phyloP scores from a whole-genome alignment of 2,797 vertebrate species.

The Oreochromis grahami region DNA sequence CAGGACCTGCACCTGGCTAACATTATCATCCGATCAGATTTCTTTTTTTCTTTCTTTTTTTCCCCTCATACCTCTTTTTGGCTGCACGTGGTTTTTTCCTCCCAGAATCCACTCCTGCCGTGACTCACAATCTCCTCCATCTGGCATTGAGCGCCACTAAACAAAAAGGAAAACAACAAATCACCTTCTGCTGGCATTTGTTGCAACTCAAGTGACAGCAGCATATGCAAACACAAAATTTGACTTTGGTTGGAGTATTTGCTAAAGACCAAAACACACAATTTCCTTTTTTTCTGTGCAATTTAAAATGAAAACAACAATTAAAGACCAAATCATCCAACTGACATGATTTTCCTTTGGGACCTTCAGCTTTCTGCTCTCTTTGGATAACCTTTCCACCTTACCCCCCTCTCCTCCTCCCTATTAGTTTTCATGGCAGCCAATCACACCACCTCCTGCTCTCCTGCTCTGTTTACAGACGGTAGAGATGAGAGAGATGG shows the following conservation, averaged over 20 bases:
- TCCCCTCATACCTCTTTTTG: neutral
- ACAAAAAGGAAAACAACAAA: neutral
- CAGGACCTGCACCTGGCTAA: neutral
- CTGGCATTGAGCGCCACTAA: neutral
- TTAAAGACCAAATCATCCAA: constrained; percentile 13
- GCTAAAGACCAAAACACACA: neutral
- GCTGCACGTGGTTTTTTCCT: neutral
- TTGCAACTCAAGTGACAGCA: neutral
- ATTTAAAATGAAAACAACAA: neutral
- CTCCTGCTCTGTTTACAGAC: constrained; percentile 86
- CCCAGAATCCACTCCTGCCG: neutral
- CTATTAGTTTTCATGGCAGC: constrained; percentile 61
- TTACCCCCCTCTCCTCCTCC: constrained; percentile 19
- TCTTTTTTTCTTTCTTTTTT: neutral
- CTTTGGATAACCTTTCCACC: constrained; percentile 39
- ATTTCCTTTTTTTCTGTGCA: neutral
- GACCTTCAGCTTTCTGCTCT: constrained; percentile 35
- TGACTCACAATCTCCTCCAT: neutral
- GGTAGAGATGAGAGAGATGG: constrained; percentile 96
- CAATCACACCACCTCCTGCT: constrained; percentile 75
- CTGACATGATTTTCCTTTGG: constrained; percentile 2
- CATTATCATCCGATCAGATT: neutral
- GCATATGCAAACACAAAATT: neutral
- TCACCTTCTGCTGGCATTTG: neutral
- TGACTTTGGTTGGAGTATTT: neutral